Evolutionary conservation across 2,797 vertebrate species (phyloP).

Genomic region (Danio choprae): DNA sequence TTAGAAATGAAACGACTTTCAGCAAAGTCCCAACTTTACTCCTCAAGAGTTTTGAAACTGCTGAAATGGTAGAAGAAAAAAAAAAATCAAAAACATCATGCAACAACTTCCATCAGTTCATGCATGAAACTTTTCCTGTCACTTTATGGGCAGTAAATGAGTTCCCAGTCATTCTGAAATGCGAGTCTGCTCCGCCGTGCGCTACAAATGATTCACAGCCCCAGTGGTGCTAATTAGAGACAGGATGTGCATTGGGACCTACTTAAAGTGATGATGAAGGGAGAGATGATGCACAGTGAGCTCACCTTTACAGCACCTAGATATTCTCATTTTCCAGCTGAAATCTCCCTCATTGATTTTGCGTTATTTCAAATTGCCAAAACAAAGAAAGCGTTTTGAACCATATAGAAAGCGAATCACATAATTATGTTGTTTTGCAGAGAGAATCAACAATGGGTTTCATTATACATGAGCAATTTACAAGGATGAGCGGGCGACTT

Average conservation of each 20-base stretch:
- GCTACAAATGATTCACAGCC: slow-evolving; percentile 35
- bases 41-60: slow-evolving; percentile 18
- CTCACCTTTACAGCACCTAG: slow-evolving; percentile 31
- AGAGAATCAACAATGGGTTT: slow-evolving; percentile 38
- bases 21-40: slow-evolving; percentile 11
- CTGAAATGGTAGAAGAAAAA: background rate
- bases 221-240: slow-evolving; percentile 47
- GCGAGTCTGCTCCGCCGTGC: background rate
- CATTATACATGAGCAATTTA: slow-evolving; percentile 26
- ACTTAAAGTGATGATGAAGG: slow-evolving; percentile 50
- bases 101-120: slow-evolving; percentile 8
- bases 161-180: slow-evolving; percentile 21
- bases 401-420: background rate
- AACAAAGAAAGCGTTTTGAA: slow-evolving; percentile 16
- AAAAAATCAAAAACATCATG: background rate
- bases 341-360: slow-evolving; percentile 43
- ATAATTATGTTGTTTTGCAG: slow-evolving; percentile 32
- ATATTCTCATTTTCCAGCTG: slow-evolving; percentile 45
- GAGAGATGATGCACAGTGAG: slow-evolving; percentile 26
- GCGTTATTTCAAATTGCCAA: slow-evolving; percentile 34
- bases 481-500: background rate
- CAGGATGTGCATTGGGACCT: slow-evolving; percentile 33
- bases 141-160: slow-evolving; percentile 27
- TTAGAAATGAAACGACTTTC: slow-evolving; percentile 33
- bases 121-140: slow-evolving; percentile 15